phyloP scores from a whole-genome alignment of 2,888 invertebrate genomes.

The Synergus laeviventris region DNA sequence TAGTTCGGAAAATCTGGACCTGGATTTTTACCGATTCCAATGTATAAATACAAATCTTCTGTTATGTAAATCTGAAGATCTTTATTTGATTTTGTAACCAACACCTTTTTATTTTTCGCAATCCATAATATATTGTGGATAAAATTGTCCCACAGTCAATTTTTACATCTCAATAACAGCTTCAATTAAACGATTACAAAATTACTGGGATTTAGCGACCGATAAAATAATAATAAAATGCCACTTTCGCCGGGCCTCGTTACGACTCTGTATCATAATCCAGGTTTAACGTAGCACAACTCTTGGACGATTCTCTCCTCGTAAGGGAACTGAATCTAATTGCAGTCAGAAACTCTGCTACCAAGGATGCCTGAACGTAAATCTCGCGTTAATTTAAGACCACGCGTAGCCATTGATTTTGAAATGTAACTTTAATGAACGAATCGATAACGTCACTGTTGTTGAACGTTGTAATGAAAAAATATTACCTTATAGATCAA shows the following conservation, averaged over 20 bases:
- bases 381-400: neutral
- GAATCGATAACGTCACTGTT: constrained; percentile 14
- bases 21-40: too few species aligned
- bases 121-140: neutral
- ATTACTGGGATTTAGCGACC: neutral
- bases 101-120: neutral
- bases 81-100: constrained; percentile 1
- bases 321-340: neutral
- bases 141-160: neutral
- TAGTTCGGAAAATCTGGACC: too few species aligned
- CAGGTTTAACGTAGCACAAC: neutral
- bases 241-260: constrained; percentile 24
- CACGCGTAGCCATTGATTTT: constrained; percentile 1
- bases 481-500: neutral
- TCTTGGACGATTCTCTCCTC: constrained; percentile 17
- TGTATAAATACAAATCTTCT: neutral
- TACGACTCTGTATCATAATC: constrained; percentile 4
- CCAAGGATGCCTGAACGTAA: constrained; percentile 15
- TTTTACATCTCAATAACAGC: neutral
- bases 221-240: constrained; percentile 31
- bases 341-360: neutral
- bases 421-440: constrained; percentile 13
- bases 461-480: neutral
- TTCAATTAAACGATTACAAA: constrained; percentile 21
- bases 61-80: neutral